These are phyloP conservation scores for Mamestra configurata DNA, from an alignment of 1,140 invertebrate species.

Conservation along the genomic window DNA sequence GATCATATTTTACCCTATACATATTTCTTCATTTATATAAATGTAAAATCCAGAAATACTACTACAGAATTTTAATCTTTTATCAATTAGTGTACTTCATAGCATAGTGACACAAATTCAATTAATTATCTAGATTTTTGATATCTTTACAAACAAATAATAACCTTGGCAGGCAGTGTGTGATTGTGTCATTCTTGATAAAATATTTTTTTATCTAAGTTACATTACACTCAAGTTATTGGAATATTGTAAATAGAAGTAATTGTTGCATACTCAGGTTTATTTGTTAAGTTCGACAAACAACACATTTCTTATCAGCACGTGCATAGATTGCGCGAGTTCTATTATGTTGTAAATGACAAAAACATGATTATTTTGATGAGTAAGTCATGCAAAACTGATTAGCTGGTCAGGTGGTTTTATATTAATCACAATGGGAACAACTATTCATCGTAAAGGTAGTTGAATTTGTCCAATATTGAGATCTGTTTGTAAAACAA, in stretches of 20 bases:
- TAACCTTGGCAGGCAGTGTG: background rate
- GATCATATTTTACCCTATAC: too few species aligned
- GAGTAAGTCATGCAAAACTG: background rate
- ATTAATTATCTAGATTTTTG: background rate
- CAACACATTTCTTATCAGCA: background rate
- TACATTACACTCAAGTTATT: too few species aligned
- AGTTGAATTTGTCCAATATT: background rate
- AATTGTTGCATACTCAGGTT: background rate
- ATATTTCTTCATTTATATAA: too few species aligned
- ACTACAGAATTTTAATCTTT: background rate
- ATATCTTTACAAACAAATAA: background rate
- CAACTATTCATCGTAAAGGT: background rate
- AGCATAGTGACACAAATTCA: background rate
- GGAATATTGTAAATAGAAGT: too few species aligned
- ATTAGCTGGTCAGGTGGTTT: background rate
- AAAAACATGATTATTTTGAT: slow-evolving; percentile 12
- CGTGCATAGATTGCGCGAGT: too few species aligned
- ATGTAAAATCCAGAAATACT: background rate
- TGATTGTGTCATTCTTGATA: background rate
- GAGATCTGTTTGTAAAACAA: background rate
- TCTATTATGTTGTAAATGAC: background rate
- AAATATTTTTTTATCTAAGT: background rate
- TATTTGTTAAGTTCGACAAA: background rate
- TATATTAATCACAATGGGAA: background rate
- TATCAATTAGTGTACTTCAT: background rate